phyloP scores from a whole-genome alignment of 2,797 vertebrate species.

The Limosa lapponica region DNA sequence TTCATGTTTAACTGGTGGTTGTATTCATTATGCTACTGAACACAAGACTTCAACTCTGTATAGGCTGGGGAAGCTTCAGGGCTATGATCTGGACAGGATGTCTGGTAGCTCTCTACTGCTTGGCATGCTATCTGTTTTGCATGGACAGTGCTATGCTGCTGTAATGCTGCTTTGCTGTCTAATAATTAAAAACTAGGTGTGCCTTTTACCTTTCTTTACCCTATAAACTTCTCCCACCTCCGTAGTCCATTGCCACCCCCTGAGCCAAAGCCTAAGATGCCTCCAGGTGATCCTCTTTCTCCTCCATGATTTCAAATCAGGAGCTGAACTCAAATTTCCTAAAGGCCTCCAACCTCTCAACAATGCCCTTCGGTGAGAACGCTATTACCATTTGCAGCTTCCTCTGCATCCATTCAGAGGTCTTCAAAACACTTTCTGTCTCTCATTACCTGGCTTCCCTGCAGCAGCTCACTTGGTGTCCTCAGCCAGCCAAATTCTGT shows the following conservation, averaged over 20 bases:
- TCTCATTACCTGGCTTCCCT: not conserved
- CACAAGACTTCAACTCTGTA: not conserved
- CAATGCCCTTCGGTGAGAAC: rapidly evolving
- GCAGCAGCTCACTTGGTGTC: rapidly evolving
- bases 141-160: not conserved
- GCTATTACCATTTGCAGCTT: not conserved
- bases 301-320: not conserved
- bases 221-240: not conserved
- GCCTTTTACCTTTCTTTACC: not conserved
- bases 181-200: not conserved
- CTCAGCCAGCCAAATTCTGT: not conserved
- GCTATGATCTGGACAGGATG: not conserved
- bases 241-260: rapidly evolving
- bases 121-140: not conserved
- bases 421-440: not conserved
- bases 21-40: not conserved
- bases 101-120: not conserved
- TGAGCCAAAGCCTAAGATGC: not conserved
- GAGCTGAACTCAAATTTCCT: not conserved
- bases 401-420: not conserved
- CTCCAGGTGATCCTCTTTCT: not conserved
- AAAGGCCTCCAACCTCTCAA: not conserved
- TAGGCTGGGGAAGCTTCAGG: not conserved
- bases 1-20: not conserved
- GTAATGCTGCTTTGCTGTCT: not conserved